Evolutionary conservation across 2,797 vertebrate genomes (phyloP).

Genomic region (Esox masquinongy): DNA sequence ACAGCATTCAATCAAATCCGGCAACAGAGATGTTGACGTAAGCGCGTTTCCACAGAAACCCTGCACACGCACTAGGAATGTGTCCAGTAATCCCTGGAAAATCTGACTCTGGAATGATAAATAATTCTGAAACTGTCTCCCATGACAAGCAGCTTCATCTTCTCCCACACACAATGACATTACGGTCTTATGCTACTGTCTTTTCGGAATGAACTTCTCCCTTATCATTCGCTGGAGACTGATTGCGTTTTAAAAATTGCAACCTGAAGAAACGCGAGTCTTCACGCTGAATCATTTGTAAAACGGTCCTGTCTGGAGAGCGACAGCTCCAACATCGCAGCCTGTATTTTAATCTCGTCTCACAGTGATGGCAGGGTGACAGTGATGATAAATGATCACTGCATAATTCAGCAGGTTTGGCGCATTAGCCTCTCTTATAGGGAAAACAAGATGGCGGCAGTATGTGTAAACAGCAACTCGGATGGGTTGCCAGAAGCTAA

Average conservation of each 20-base stretch:
- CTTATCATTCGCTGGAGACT: not conserved
- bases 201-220: constrained; percentile 16
- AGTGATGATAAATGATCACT: constrained; percentile 21
- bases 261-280: not conserved
- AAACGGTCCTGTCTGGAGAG: constrained; percentile 15
- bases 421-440: constrained; percentile 8
- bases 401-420: constrained; percentile 25
- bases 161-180: constrained; percentile 17
- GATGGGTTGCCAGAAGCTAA: constrained; percentile 10
- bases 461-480: not conserved
- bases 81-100: constrained; percentile 58
- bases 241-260: constrained; percentile 5
- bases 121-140: not conserved
- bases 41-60: too few species aligned
- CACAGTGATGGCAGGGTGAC: not conserved
- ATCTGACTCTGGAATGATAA: constrained; percentile 51
- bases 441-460: constrained; percentile 5
- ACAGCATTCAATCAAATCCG: too few species aligned
- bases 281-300: constrained; percentile 11
- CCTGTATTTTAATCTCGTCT: not conserved
- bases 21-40: too few species aligned
- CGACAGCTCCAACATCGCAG: not conserved
- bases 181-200: not conserved
- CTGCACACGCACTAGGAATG: too few species aligned
- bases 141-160: constrained; percentile 18